A percentile compares a stretch with the other conserved stretches of the same genome.
phyloP scores from a whole-genome alignment of 2,888 invertebrate genomes.

The Morinoia aosen region DNA sequence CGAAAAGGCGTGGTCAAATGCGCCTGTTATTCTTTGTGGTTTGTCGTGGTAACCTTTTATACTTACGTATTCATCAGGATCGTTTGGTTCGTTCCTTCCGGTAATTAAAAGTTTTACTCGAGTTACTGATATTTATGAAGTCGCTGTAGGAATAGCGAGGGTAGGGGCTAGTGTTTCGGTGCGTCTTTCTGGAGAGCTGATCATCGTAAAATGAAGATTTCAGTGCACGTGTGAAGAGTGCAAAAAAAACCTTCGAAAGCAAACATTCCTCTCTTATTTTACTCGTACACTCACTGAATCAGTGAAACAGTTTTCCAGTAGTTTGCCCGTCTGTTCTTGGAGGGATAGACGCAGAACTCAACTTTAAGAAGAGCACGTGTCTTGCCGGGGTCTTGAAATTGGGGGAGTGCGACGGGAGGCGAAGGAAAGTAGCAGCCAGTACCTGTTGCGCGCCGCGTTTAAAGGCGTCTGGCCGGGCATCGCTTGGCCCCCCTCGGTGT shows the following conservation, averaged over 20 bases:
- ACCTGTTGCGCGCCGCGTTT: neutral
- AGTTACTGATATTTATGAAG: neutral
- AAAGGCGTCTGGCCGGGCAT: neutral
- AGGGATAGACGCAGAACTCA: neutral
- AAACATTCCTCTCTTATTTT: neutral
- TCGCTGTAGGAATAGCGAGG: neutral
- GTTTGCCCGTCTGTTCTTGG: neutral
- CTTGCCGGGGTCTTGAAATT: neutral
- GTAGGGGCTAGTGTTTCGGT: neutral
- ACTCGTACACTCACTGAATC: neutral
- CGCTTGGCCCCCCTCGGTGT: neutral
- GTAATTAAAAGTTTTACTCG: neutral
- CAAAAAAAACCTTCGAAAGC: neutral
- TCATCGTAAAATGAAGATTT: neutral
- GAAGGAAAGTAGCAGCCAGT: neutral
- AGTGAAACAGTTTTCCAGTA: neutral
- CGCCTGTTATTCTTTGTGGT: neutral
- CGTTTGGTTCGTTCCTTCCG: neutral
- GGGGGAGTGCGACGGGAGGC: neutral
- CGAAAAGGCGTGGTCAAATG: neutral
- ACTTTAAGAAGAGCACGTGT: slow-evolving; percentile 3
- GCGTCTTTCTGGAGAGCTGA: neutral
- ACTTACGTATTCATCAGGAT: neutral
- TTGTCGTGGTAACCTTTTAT: neutral
- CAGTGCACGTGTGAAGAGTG: neutral